phyloP scores from a whole-genome alignment of 23 tunicate genomes.

The Corella eumyota region DNA sequence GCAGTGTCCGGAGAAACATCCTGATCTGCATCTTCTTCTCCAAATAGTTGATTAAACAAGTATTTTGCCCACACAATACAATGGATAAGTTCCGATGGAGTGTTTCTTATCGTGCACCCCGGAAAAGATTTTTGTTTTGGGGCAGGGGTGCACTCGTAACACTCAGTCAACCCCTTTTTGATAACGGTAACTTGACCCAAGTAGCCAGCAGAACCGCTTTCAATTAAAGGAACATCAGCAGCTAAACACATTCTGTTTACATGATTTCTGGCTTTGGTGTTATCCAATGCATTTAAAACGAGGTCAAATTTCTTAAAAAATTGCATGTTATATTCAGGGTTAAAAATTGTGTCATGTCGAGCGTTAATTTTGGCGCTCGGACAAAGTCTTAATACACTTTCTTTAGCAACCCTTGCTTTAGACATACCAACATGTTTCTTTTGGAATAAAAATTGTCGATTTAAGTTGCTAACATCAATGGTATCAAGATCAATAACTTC shows the following conservation, averaged over 20 bases:
- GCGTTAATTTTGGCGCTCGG: conserved; percentile 55
- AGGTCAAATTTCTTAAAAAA: conserved; percentile 80
- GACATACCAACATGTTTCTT: conserved; percentile 87
- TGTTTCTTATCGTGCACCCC: conserved; percentile 93
- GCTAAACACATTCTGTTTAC: conserved; percentile 92
- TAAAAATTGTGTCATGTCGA: conserved; percentile 75
- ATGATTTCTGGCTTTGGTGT: conserved; percentile 83
- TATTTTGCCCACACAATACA: conserved; percentile 97
- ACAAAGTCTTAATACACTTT: conserved; percentile 42
- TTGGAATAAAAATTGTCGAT: conserved; percentile 90
- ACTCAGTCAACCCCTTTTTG: conserved; percentile 60
- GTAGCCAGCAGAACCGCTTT: conserved; percentile 96
- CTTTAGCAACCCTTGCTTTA: conserved; percentile 76
- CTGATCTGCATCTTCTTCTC: conserved; percentile 95
- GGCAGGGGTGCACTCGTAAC: conserved; percentile 88
- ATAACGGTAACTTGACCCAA: conserved; percentile 77
- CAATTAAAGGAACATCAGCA: conserved; percentile 78
- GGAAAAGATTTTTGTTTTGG: conserved; percentile 89
- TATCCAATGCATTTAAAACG: conserved; percentile 85
- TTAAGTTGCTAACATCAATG: conserved; percentile 87
- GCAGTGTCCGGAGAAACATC: conserved; percentile 97
- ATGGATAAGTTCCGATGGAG: conserved; percentile 94
- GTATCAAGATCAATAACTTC: conserved; percentile 88
- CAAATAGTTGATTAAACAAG: conserved; percentile 90
- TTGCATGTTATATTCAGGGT: conserved; percentile 75